These are phyloP conservation scores for Megastigmus dorsalis DNA, from an alignment of 2,888 invertebrate species.

Conservation along the genomic window DNA sequence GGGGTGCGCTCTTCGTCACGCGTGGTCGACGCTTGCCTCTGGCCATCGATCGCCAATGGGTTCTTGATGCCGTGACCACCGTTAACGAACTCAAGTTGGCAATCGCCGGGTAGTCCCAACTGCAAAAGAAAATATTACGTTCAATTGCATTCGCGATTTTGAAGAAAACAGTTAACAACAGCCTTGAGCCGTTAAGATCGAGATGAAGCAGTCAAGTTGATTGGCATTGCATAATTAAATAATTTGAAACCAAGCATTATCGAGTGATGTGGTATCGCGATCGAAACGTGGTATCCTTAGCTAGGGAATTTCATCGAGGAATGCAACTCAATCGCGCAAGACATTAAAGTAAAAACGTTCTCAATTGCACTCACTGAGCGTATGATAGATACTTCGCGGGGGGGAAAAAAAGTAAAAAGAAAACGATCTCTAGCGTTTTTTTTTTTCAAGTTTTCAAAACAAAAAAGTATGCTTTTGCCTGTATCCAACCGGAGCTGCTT, in stretches of 20 bases:
- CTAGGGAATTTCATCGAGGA: neutral
- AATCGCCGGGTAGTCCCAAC: constrained; percentile 91
- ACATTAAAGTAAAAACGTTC: too few species aligned
- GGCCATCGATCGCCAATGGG: constrained; percentile 83
- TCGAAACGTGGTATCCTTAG: neutral
- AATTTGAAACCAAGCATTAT: too few species aligned
- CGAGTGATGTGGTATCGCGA: too few species aligned
- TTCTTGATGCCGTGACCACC: constrained; percentile 98
- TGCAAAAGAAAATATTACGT: constrained; percentile 69
- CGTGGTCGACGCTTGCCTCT: constrained; percentile 72
- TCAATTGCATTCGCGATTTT: neutral
- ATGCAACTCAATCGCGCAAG: too few species aligned
- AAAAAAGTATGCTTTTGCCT: constrained; percentile 71
- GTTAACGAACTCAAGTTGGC: constrained; percentile 95
- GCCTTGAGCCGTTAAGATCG: constrained; percentile 1
- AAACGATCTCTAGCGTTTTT: too few species aligned
- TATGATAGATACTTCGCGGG: too few species aligned
- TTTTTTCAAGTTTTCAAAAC: too few species aligned
- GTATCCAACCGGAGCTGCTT: constrained; percentile 80
- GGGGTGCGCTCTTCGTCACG: constrained; percentile 78
- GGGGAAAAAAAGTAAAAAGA: too few species aligned
- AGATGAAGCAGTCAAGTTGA: constrained; percentile 73
- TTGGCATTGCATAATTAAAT: constrained; percentile 70
- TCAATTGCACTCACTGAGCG: too few species aligned
- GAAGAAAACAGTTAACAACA: constrained; percentile 22